A percentile compares a stretch with the other conserved stretches of the same genome.
Evolutionary conservation across 2,113 vertebrate genomes (phyloP).

Genomic region (Taxidea taxus): DNA sequence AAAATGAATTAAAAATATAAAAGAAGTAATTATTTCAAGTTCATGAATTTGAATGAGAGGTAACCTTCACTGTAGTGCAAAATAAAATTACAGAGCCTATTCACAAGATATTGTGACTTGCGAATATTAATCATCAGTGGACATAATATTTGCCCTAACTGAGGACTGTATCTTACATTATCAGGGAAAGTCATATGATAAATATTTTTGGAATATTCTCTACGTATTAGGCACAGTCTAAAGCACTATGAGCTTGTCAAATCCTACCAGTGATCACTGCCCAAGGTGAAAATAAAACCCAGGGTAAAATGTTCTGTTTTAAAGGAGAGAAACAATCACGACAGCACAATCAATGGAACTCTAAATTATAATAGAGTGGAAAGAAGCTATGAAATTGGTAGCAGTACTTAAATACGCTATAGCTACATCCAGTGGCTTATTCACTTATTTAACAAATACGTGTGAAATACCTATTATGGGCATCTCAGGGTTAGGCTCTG

Average conservation of each 20-base stretch:
- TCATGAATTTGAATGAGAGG: not conserved
- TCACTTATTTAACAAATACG: not conserved
- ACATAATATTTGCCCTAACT: not conserved
- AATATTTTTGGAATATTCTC: not conserved
- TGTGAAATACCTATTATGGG: not conserved
- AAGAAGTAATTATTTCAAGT: constrained; percentile 7
- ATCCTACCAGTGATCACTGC: not conserved
- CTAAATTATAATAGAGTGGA: not conserved
- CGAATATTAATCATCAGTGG: not conserved
- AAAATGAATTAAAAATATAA: not conserved
- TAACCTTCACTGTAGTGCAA: not conserved
- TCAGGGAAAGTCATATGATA: not conserved
- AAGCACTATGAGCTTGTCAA: not conserved
- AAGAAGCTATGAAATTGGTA: not conserved
- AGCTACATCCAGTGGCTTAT: not conserved
- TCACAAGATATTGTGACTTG: not conserved
- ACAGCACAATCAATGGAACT: not conserved
- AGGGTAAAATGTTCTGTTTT: not conserved
- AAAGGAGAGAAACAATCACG: not conserved
- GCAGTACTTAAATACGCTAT: not conserved
- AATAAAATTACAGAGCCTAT: not conserved
- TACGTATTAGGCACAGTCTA: not conserved
- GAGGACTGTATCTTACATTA: not conserved
- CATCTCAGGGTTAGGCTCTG: not conserved
- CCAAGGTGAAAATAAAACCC: not conserved